Evolutionary conservation across 2,113 vertebrate species (phyloP).

Genomic region (Lepus europaeus): DNA sequence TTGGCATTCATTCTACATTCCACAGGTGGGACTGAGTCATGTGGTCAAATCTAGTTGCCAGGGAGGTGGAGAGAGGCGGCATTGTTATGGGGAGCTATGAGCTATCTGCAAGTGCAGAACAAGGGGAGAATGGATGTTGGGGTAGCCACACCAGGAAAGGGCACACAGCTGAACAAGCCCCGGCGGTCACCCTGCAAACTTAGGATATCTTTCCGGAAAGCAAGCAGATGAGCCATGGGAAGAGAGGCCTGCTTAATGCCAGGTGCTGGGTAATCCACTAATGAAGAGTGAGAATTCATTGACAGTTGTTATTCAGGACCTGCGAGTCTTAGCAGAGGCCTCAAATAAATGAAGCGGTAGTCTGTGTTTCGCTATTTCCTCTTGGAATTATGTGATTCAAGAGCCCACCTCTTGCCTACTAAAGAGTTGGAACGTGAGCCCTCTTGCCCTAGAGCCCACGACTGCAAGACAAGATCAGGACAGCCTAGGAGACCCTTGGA

Average conservation of each 20-base stretch:
- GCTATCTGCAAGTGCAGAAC: not conserved
- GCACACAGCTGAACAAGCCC: not conserved
- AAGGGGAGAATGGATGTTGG: not conserved
- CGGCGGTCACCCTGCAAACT: conserved; percentile 31
- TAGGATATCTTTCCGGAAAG: not conserved
- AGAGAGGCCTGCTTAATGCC: conserved; percentile 76
- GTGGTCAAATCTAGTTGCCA: not conserved
- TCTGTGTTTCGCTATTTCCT: conserved; percentile 78
- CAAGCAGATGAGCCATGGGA: conserved; percentile 31
- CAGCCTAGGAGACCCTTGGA: accelerated
- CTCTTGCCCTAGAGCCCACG: not conserved
- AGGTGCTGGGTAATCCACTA: conserved; percentile 84
- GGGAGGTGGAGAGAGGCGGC: not conserved
- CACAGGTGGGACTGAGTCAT: not conserved
- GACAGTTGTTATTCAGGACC: conserved; percentile 83
- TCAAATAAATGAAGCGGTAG: conserved; percentile 86
- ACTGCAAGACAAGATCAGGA: not conserved
- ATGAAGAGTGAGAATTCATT: conserved; percentile 84
- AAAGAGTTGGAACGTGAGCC: not conserved
- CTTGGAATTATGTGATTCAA: conserved; percentile 57
- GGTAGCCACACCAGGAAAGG: conserved; percentile 2
- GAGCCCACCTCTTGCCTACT: conserved; percentile 6
- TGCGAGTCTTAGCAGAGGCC: conserved; percentile 85
- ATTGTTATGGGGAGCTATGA: not conserved
- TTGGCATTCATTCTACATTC: not conserved